Conservation (phyloP, 2,888 invertebrate genomes). For the Lysandra coridon region DNA sequence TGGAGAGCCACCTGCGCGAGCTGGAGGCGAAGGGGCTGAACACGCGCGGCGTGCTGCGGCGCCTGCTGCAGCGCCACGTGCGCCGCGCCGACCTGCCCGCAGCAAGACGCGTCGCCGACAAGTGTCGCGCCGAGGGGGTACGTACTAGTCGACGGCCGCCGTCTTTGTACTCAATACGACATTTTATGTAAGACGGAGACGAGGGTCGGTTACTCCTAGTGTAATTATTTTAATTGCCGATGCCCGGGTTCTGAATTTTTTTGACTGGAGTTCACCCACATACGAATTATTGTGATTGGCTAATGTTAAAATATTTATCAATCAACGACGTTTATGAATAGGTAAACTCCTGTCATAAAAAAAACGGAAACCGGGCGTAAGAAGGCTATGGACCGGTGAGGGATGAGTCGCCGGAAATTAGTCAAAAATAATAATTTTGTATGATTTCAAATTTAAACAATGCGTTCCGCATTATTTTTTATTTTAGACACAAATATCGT, state of each 20-base stretch:
- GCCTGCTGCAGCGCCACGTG: slow-evolving; percentile 80
- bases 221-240: neutral
- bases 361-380: too few relatives aligned
- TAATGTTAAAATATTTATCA: neutral
- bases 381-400: too few relatives aligned
- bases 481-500: too few relatives aligned
- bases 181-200: neutral
- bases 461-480: too few relatives aligned
- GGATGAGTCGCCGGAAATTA: too few relatives aligned
- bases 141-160: slow-evolving; percentile 31
- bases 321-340: too few relatives aligned
- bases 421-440: too few relatives aligned
- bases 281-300: neutral
- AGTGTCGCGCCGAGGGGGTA: slow-evolving; percentile 75
- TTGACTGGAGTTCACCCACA: neutral
- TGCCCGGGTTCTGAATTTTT: neutral
- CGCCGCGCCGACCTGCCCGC: slow-evolving; percentile 76
- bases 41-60: slow-evolving; percentile 83
- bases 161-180: neutral
- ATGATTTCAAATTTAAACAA: too few relatives aligned
- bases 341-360: too few relatives aligned
- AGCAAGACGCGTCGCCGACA: slow-evolving; percentile 76
- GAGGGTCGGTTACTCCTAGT: neutral
- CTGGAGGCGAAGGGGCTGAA: slow-evolving; percentile 84
- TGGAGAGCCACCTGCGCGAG: slow-evolving; percentile 83